These are phyloP conservation scores for Chaenogobius annularis DNA, from an alignment of 2,113 vertebrate species.

Conservation along the genomic window DNA sequence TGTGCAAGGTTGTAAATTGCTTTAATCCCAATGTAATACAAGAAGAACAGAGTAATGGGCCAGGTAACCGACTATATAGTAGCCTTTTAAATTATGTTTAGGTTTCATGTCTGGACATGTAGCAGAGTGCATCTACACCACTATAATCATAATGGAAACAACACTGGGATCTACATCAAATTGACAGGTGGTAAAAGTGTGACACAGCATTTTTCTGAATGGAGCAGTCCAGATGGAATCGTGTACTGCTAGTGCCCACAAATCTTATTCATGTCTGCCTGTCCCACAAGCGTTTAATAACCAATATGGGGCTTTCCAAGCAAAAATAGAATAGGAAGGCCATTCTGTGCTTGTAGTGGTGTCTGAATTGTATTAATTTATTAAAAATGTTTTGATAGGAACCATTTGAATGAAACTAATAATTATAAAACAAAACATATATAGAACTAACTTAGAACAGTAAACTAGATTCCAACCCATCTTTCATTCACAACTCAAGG, in stretches of 20 bases:
- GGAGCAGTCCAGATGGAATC: slow-evolving; percentile 54
- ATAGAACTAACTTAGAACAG: no score
- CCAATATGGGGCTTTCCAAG: slow-evolving; percentile 36
- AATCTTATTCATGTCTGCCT: slow-evolving; percentile 57
- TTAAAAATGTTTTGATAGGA: no score
- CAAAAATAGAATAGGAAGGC: slow-evolving; percentile 24
- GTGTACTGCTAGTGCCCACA: slow-evolving; percentile 36
- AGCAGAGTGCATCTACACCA: slow-evolving; percentile 42
- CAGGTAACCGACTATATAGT: slow-evolving; percentile 30
- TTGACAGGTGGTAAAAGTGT: slow-evolving; percentile 51
- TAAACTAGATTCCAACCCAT: no score
- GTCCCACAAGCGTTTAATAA: slow-evolving; percentile 39
- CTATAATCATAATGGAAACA: slow-evolving; percentile 39
- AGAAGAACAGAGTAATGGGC: slow-evolving; percentile 10
- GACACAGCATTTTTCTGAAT: slow-evolving; percentile 61
- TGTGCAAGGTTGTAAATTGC: slow-evolving; percentile 1
- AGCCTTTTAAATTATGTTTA: slow-evolving; percentile 53
- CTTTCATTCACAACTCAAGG: no score
- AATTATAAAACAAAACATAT: no score
- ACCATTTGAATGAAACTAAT: no score
- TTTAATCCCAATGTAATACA: slow-evolving; percentile 29
- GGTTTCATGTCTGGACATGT: slow-evolving; percentile 41
- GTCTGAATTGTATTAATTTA: neutral
- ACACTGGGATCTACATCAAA: slow-evolving; percentile 37
- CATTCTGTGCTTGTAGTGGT: neutral